Evolutionary conservation across 2,888 invertebrate genomes (phyloP).

Genomic region (Drosophila mayaguana): DNA sequence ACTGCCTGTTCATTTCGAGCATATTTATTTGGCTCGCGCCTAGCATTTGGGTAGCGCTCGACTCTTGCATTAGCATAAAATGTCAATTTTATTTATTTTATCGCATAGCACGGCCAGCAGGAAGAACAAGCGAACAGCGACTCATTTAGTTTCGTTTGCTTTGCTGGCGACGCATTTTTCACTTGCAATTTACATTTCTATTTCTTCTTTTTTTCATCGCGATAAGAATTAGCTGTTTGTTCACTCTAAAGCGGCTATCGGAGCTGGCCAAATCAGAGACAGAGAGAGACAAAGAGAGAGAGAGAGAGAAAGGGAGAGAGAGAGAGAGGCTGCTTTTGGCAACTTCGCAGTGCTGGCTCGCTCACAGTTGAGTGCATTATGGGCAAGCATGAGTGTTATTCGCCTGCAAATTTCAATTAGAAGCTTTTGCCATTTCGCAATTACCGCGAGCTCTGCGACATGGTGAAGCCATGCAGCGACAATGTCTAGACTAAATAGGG

Average conservation of each 20-base stretch:
- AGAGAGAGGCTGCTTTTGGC: background rate
- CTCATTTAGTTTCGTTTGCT: constrained; percentile 56
- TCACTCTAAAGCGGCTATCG: background rate
- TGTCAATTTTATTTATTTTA: constrained; percentile 79
- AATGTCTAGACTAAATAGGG: constrained; percentile 58
- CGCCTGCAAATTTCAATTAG: constrained; percentile 45
- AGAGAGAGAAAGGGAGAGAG: background rate
- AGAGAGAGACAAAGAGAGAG: background rate
- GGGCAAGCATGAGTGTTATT: constrained; percentile 36
- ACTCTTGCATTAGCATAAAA: constrained; percentile 69
- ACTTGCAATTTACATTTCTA: constrained; percentile 53
- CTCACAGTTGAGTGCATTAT: constrained; percentile 20
- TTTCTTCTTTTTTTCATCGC: constrained; percentile 4
- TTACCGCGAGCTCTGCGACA: constrained; percentile 30
- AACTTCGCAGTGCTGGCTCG: no score
- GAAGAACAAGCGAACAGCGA: constrained; percentile 18
- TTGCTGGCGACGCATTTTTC: constrained; percentile 46
- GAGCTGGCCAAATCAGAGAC: background rate
- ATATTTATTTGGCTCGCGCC: constrained; percentile 51
- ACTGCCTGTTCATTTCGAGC: constrained; percentile 31
- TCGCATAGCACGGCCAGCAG: constrained; percentile 40
- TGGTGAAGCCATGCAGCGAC: constrained; percentile 19
- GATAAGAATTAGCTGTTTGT: constrained; percentile 24
- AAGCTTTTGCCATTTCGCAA: constrained; percentile 37
- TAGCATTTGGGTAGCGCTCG: constrained; percentile 23